A percentile compares a stretch with the other conserved stretches of the same genome.
Conservation (phyloP, 2,888 invertebrate species). For the Theretra japonica region DNA sequence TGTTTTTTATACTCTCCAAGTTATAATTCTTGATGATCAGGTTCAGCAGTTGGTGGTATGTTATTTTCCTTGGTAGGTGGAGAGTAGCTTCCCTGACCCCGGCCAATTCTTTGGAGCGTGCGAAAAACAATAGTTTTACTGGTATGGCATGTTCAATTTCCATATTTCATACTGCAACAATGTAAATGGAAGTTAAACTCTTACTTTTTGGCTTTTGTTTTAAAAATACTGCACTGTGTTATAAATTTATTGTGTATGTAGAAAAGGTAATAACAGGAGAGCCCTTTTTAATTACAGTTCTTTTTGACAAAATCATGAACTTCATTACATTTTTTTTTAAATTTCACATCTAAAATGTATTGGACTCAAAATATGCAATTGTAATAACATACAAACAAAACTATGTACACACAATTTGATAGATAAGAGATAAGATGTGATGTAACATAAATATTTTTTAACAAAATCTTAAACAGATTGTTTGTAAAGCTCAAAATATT, state of each 20-base stretch:
- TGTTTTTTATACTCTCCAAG: conserved; percentile 87
- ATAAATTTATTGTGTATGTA: too few relatives aligned
- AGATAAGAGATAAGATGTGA: conserved; percentile 1
- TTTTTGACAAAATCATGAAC: too few relatives aligned
- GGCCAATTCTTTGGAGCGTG: conserved; percentile 93
- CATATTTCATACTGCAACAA: conserved; percentile 71
- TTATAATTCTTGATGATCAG: conserved; percentile 86
- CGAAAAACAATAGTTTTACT: conserved; percentile 94
- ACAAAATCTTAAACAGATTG: not conserved
- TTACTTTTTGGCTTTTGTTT: not conserved
- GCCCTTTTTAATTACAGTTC: too few relatives aligned
- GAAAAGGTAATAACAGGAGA: too few relatives aligned
- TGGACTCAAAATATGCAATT: not conserved
- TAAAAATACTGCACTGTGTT: not conserved
- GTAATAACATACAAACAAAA: too few relatives aligned
- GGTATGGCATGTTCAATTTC: conserved; percentile 77
- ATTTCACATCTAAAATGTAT: too few relatives aligned
- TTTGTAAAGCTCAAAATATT: not conserved
- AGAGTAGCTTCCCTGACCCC: conserved; percentile 86
- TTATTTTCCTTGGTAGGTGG: conserved; percentile 77
- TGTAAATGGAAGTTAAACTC: conserved; percentile 23
- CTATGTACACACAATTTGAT: too few relatives aligned
- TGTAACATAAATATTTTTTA: not conserved
- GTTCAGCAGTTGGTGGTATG: conserved; percentile 85
- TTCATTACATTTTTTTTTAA: too few relatives aligned